phyloP scores from a whole-genome alignment of 2,113 vertebrate genomes.

The Entosphenus tridentatus region DNA sequence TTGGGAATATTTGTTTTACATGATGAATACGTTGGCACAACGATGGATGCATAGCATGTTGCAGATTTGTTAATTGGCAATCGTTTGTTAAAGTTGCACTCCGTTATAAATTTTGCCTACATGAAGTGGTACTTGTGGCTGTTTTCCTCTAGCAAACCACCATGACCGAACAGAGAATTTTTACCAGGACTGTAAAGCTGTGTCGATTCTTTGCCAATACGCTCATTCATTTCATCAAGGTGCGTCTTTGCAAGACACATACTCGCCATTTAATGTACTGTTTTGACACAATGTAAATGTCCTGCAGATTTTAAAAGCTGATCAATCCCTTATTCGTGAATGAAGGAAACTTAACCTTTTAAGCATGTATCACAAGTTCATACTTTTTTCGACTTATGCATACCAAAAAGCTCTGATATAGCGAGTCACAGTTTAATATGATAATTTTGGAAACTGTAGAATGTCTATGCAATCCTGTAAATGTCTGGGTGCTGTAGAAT shows the following conservation, averaged over 20 bases:
- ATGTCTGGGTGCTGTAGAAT: background rate
- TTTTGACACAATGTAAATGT: too few species aligned
- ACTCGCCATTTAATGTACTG: too few species aligned
- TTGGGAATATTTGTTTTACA: slow-evolving; percentile 13
- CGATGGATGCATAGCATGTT: too few species aligned
- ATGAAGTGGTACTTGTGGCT: too few species aligned
- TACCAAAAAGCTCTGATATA: too few species aligned
- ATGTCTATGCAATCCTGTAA: background rate
- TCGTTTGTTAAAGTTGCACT: too few species aligned
- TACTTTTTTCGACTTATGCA: too few species aligned
- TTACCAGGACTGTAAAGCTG: slow-evolving; percentile 68
- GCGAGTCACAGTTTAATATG: too few species aligned
- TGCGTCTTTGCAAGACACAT: slow-evolving; percentile 16
- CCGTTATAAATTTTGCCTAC: too few species aligned
- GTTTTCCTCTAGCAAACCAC: too few species aligned
- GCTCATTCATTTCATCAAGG: slow-evolving; percentile 75
- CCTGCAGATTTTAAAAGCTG: too few species aligned
- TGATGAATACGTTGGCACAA: slow-evolving; percentile 12
- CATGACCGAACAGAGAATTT: slow-evolving; percentile 37
- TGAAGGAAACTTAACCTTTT: background rate
- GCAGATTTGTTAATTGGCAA: too few species aligned
- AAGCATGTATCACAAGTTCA: background rate
- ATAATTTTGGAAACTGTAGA: background rate
- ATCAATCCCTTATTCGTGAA: background rate
- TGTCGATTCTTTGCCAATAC: slow-evolving; percentile 86